Evolutionary conservation across 2,113 vertebrate genomes (phyloP).

Genomic region (Entelurus aequoreus): DNA sequence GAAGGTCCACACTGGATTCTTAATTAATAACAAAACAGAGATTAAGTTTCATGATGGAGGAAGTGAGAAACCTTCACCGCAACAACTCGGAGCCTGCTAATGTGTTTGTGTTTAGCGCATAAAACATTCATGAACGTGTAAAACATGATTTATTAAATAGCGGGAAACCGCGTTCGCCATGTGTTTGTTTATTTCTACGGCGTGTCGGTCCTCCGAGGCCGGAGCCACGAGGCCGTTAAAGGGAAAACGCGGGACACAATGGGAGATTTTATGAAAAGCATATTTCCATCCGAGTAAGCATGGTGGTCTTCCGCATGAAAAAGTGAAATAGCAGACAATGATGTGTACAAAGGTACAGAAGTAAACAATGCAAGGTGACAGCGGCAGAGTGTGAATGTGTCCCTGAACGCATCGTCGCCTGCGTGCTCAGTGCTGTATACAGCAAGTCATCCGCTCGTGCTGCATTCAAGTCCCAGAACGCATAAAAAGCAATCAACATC

Average conservation of each 20-base stretch:
- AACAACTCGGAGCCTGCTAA: background rate
- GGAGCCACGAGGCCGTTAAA: background rate
- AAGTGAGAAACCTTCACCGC: background rate
- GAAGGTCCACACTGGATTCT: background rate
- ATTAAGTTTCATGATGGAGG: background rate
- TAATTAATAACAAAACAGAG: slow-evolving; percentile 3
- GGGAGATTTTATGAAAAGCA: background rate
- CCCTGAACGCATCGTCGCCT: slow-evolving; percentile 25
- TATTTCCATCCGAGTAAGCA: background rate
- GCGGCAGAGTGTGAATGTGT: slow-evolving; percentile 6
- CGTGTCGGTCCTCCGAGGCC: background rate
- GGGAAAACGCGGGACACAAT: background rate
- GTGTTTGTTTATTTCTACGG: background rate
- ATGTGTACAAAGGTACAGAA: background rate
- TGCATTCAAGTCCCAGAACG: slow-evolving; percentile 32
- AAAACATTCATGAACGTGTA: slow-evolving; percentile 7
- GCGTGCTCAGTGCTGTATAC: slow-evolving; percentile 35
- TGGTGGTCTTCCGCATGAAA: background rate
- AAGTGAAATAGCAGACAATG: too few relatives aligned
- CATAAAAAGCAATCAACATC: slow-evolving; percentile 57
- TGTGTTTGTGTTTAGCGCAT: slow-evolving; percentile 3
- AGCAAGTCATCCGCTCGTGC: slow-evolving; percentile 35
- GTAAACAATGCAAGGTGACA: background rate
- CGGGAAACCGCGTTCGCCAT: background rate
- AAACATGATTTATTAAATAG: background rate